Percentiles rank a stretch among this genome's conserved stretches.
Conservation (phyloP, 2,797 vertebrate species). For the Oophaga sylvatica region DNA sequence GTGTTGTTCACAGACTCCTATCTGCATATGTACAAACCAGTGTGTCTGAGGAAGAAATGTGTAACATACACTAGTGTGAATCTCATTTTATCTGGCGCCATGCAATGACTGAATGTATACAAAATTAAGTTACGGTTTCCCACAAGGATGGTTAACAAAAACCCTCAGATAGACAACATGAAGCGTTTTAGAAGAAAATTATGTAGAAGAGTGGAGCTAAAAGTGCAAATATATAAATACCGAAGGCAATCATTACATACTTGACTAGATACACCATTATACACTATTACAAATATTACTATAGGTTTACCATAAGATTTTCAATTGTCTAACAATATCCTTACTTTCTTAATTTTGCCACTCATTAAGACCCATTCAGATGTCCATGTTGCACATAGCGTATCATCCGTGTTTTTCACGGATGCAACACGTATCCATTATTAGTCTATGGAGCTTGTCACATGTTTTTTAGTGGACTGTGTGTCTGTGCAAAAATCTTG, state of each 20-base stretch:
- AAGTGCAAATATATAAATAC: not conserved
- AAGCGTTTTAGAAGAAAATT: not conserved
- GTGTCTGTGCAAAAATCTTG: too few species aligned
- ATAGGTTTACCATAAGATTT: not conserved
- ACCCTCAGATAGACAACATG: not conserved
- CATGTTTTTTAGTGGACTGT: too few species aligned
- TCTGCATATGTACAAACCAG: conserved; percentile 40
- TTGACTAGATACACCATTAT: too few species aligned
- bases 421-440: too few species aligned
- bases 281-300: not conserved
- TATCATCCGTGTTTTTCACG: too few species aligned
- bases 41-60: conserved; percentile 8
- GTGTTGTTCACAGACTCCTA: conserved; percentile 42
- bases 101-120: conserved; percentile 1
- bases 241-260: not conserved
- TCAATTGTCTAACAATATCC: not conserved
- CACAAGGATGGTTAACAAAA: not conserved
- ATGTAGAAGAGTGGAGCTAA: not conserved
- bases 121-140: not conserved
- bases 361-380: too few species aligned
- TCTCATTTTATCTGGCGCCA: conserved; percentile 1
- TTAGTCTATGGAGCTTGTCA: too few species aligned
- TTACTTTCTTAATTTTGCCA: not conserved
- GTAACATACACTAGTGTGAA: conserved; percentile 36
- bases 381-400: too few species aligned